phyloP scores from a whole-genome alignment of 1,140 invertebrate genomes.

The Anoplolepis gracilipes region DNA sequence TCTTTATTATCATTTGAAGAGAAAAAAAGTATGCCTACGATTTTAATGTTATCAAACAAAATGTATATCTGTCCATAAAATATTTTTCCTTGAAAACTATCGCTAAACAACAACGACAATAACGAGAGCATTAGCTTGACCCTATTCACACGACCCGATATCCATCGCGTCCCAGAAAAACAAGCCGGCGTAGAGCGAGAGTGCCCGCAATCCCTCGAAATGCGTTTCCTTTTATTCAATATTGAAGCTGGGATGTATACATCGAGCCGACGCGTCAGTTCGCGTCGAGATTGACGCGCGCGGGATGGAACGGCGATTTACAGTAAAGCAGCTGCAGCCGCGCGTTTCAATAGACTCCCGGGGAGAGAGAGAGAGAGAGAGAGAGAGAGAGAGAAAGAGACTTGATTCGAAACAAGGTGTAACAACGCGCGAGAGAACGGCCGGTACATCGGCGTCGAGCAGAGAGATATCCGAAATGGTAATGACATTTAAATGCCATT shows the following conservation, averaged over 20 bases:
- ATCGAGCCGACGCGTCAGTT: neutral
- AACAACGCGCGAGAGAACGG: slow-evolving; percentile 8
- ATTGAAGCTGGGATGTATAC: slow-evolving; percentile 1
- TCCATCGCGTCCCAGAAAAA: slow-evolving; percentile 48
- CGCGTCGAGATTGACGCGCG: slow-evolving; percentile 38
- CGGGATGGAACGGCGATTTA: slow-evolving; percentile 41
- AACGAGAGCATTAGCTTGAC: slow-evolving; percentile 12
- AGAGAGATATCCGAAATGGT: slow-evolving; percentile 62
- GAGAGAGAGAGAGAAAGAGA: neutral
- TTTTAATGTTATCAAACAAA: neutral
- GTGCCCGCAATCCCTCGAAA: slow-evolving; percentile 22
- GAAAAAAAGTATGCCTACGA: neutral
- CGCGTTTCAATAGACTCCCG: slow-evolving; percentile 32
- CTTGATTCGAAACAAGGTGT: slow-evolving; percentile 16
- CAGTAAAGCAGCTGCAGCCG: slow-evolving; percentile 43
- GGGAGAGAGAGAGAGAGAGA: neutral
- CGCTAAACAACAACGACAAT: slow-evolving; percentile 32
- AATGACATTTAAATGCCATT: slow-evolving; percentile 63
- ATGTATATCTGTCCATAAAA: neutral
- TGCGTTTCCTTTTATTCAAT: slow-evolving; percentile 55
- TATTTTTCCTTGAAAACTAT: neutral
- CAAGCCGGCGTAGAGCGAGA: neutral
- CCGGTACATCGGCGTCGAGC: slow-evolving; percentile 24
- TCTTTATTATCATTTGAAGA: neutral
- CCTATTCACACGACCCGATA: slow-evolving; percentile 42